Evolutionary conservation across 1,140 invertebrate species (phyloP), one percentile per base, ranked within the genome.

Genomic region (Monomorium pharaonis): DNA sequence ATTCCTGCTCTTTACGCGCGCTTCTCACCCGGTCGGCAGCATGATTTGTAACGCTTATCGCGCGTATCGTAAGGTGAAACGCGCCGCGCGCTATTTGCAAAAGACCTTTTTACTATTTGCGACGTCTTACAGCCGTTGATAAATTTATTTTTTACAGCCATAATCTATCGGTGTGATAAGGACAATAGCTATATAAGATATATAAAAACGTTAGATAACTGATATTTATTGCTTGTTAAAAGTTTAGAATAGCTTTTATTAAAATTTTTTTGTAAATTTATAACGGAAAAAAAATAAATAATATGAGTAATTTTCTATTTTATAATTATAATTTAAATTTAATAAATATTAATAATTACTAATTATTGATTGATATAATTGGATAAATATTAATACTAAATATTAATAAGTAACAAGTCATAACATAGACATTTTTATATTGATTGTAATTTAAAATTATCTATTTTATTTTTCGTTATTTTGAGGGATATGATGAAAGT

Each of bases 11-110:
- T 51, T 51, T 67, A n/a, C 63, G 42, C 44, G 42, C 75, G n/a
- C 42, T 63, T 21, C 27, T 65, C 75, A 44, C 42, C 12, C 44
- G 44, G 58, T 33, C 76, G 76, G 58, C 75, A 63, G 76, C 60
- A n/a, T 56, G 76, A 78, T 78, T 78, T 78, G 76, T 67, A 78
- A 78, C 44, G 76, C 44, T 78, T 78, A 78, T 78, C 60, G 76
- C 44, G 30, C 30, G 42, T 62, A n/a, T 62, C 44, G 44, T 65
- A 49, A 63, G 75, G 60, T n/a, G 58, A 77, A 27, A 77, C 27
- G 75, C 10, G 75, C 75, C 56, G 75, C 58, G 58, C 27, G 58
- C 44, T 24, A 47, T 78, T 65, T 60, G 44, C 76, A 44, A 67
- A 67, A 67, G 67, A 44, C 33, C n/a, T 42, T 42, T n/a, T 42